Conservation (phyloP, 2,797 vertebrate species). For the Neopelma chrysocephalum region DNA sequence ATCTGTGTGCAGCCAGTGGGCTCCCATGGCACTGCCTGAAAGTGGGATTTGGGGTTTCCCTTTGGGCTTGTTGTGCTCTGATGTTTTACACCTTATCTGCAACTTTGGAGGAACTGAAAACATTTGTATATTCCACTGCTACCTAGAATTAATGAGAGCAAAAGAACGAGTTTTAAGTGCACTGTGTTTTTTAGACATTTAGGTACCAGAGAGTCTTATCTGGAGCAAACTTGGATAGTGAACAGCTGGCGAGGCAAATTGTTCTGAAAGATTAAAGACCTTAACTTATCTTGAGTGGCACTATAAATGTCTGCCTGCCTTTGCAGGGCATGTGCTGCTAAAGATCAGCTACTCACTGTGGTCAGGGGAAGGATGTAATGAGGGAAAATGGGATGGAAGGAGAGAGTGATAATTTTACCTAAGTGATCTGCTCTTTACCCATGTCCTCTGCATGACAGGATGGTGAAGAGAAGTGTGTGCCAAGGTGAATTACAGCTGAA, state of each 20-base stretch:
- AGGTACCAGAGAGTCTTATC: neutral
- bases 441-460: neutral
- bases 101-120: neutral
- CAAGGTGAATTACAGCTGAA: neutral
- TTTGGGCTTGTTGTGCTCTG: neutral
- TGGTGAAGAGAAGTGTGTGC: neutral
- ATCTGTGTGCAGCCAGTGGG: neutral
- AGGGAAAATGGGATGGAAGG: neutral
- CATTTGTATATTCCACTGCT: neutral
- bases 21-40: neutral
- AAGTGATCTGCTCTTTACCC: neutral
- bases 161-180: neutral
- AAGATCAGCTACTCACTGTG: neutral
- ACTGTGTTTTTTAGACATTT: neutral
- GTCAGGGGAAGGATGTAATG: fast-evolving
- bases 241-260: neutral
- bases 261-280: neutral
- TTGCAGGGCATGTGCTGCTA: neutral
- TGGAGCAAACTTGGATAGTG: neutral
- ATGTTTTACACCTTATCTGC: neutral
- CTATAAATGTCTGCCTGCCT: neutral
- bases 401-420: neutral
- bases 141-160: neutral
- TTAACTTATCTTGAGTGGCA: neutral
- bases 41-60: neutral